phyloP scores from a whole-genome alignment of 2,113 vertebrate genomes.

The Pao palembangensis region DNA sequence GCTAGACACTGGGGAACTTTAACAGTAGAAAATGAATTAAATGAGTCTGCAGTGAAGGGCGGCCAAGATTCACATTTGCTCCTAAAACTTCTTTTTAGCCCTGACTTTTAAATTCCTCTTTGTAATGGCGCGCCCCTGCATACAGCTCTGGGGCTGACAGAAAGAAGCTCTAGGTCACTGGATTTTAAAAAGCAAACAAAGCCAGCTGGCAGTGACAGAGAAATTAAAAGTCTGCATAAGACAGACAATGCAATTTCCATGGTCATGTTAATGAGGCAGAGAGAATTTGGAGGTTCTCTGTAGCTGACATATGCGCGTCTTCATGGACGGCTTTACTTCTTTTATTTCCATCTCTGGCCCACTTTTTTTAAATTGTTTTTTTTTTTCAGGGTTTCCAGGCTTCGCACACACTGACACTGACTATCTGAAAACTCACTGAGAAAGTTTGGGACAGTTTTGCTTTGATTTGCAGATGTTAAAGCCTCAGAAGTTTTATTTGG shows the following conservation, averaged over 20 bases:
- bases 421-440: no score
- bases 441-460: no score
- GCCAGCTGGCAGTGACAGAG: conserved; percentile 46
- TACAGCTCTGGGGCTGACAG: not conserved
- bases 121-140: not conserved
- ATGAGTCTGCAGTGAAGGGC: no score
- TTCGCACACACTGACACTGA: no score
- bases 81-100: not conserved
- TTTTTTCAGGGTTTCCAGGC: no score
- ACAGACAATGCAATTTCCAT: conserved; percentile 42
- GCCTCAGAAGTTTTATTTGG: no score
- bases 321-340: conserved; percentile 23
- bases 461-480: no score
- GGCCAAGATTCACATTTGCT: no score
- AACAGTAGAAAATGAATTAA: no score
- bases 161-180: conserved; percentile 25
- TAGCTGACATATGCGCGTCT: conserved; percentile 47
- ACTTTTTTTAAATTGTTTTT: conserved; percentile 17
- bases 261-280: conserved; percentile 54
- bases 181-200: conserved; percentile 32
- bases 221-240: conserved; percentile 49
- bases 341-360: conserved; percentile 3
- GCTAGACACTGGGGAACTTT: no score
- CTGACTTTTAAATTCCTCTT: not conserved
- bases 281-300: conserved; percentile 42